These are phyloP conservation scores for Nothobranchius furzeri DNA, from an alignment of 2,113 vertebrate species.

Conservation along the genomic window DNA sequence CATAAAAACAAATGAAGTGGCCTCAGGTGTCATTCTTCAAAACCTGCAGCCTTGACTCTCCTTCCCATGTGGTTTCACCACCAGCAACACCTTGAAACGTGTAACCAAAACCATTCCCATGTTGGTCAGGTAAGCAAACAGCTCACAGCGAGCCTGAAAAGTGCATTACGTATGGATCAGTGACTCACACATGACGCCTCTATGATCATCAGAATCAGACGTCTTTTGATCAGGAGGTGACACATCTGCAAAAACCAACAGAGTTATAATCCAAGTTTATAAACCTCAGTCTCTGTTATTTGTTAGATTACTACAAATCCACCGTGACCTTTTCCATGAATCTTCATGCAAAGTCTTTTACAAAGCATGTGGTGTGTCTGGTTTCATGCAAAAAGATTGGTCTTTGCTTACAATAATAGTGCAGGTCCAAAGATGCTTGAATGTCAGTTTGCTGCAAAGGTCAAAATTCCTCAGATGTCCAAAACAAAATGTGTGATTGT, in stretches of 20 bases:
- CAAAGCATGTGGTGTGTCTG: background rate
- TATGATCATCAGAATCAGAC: too few relatives aligned
- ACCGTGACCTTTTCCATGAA: background rate
- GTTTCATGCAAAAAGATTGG: background rate
- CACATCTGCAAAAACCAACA: too few relatives aligned
- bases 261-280: background rate
- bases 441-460: background rate
- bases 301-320: too few relatives aligned
- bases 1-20: background rate
- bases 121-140: background rate
- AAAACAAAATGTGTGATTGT: constrained; percentile 42
- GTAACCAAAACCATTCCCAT: background rate
- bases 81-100: background rate
- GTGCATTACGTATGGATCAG: background rate
- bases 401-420: background rate
- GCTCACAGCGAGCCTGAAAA: background rate
- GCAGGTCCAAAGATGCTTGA: background rate
- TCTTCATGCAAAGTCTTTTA: constrained; percentile 7
- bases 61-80: background rate
- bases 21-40: background rate
- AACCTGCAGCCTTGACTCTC: background rate
- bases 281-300: background rate
- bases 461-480: constrained; percentile 9
- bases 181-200: background rate
- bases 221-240: too few relatives aligned